Evolutionary conservation across 1,140 invertebrate genomes (phyloP), one percentile per base, ranked within the genome.

Genomic region (Dryas iulia): DNA sequence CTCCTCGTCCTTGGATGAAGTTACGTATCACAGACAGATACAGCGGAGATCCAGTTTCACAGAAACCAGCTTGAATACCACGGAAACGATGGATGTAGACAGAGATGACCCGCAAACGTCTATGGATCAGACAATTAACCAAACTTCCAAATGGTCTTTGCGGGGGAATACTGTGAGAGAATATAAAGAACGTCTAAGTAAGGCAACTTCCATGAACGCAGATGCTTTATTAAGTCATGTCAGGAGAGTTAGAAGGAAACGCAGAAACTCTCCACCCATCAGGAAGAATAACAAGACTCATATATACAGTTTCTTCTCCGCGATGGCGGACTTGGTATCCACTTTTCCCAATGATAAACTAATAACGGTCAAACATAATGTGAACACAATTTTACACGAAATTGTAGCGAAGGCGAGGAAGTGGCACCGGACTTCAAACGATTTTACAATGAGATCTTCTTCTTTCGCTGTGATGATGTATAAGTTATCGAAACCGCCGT

Each of bases 191-290:
- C n/a, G n/a, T n/a, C n/a, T n/a, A 39, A 14, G 2, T 14, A 14
- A n/a, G 1, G 1, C 6, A 0, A 6, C 0, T 7, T 3, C 14
- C 1, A 14, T 5, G 0, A n/a, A 39, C 1, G 0, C 33, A 6
- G 12, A 14, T 14, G 14, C n/a, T 14, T 8, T 39, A 5, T 12
- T 14, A 39, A 14, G 2, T 6, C n/a, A 39, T 14, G 14, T 14
- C 6, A 39, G 14, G 7, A 39, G 1, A 39, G n/a, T 39, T 5
- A 39, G 33, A 39, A 12, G n/a, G n/a, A 39, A 39, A 39, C n/a
- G 33, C 2, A 39, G 33, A n/a, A 39, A 39, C 33, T 39, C 33
- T 39, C 33, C 33, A n/a, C 33, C 33, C 4, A 35, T 1, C 33
- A 35, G 1, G 12, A 35, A 35, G 33, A n/a, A 35, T n/a, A n/a